Evolutionary conservation across 35 echinoderm and acorn worm genomes (phyloP).

Genomic region (Heliocidaris tuberculata): DNA sequence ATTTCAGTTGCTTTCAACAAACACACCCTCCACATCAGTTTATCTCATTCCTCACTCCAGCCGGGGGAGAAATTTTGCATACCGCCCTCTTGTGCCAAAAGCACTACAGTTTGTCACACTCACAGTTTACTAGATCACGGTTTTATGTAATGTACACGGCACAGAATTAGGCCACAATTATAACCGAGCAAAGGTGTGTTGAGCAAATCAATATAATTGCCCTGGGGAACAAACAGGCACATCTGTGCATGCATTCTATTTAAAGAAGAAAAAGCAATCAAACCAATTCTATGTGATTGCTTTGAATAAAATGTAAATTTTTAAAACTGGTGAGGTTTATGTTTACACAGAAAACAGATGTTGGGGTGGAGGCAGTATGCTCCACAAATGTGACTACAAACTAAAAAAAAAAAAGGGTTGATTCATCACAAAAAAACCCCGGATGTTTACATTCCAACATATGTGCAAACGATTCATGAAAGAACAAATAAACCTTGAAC

Average conservation of each 20-base stretch:
- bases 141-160: background rate
- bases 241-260: background rate
- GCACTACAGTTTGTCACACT: background rate
- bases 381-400: no score
- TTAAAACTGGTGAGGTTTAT: background rate
- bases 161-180: background rate
- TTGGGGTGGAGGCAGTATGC: no score
- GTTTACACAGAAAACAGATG: background rate
- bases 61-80: background rate
- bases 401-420: no score
- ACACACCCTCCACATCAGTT: background rate
- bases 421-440: no score
- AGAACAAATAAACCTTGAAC: no score
- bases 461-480: no score
- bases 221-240: background rate
- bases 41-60: background rate
- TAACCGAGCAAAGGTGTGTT: background rate
- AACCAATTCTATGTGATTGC: background rate
- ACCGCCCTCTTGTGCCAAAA: background rate
- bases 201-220: slow-evolving; percentile 2
- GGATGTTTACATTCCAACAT: no score
- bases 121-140: background rate
- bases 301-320: background rate
- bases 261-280: background rate
- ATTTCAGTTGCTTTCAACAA: no score